A percentile compares a stretch with the other conserved stretches of the same genome.
Evolutionary conservation across 37 sponge, comb jelly and placozoan species (phyloP).

Genomic region (Ianthella basta): DNA sequence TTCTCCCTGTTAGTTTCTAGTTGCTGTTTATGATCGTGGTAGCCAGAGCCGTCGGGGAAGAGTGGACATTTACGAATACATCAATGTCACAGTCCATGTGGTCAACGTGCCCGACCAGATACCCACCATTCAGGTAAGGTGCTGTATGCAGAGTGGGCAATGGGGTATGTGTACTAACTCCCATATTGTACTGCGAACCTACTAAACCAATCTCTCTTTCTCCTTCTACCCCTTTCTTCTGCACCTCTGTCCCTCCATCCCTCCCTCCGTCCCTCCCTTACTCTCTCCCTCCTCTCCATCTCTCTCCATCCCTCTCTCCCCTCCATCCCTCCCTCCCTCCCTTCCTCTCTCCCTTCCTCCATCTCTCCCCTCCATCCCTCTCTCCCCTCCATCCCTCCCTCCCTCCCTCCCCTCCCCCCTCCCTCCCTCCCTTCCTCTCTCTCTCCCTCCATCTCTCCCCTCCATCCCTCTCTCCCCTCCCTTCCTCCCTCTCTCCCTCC

Average conservation of each 20-base stretch:
- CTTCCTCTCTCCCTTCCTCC: background rate
- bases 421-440: background rate
- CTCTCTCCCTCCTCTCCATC: background rate
- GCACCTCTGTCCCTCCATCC: too few relatives aligned
- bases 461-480: background rate
- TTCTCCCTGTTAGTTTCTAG: background rate
- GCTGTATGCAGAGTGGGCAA: too few relatives aligned
- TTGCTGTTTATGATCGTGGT: background rate
- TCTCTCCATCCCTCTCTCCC: background rate
- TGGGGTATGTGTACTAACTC: too few relatives aligned
- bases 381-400: background rate
- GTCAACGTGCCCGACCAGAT: constrained; percentile 4
- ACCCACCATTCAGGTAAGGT: background rate
- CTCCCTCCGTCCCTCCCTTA: background rate
- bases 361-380: background rate
- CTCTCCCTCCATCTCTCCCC: background rate
- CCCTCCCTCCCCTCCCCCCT: background rate
- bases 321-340: background rate
- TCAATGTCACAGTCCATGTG: background rate
- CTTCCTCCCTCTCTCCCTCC: background rate
- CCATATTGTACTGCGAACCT: too few relatives aligned
- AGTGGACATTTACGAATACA: background rate
- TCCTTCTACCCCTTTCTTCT: too few relatives aligned
- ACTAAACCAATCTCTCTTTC: background rate
- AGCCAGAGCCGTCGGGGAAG: background rate